These are phyloP conservation scores for Calonectris borealis DNA, from an alignment of 2,113 vertebrate genomes.

Conservation along the genomic window DNA sequence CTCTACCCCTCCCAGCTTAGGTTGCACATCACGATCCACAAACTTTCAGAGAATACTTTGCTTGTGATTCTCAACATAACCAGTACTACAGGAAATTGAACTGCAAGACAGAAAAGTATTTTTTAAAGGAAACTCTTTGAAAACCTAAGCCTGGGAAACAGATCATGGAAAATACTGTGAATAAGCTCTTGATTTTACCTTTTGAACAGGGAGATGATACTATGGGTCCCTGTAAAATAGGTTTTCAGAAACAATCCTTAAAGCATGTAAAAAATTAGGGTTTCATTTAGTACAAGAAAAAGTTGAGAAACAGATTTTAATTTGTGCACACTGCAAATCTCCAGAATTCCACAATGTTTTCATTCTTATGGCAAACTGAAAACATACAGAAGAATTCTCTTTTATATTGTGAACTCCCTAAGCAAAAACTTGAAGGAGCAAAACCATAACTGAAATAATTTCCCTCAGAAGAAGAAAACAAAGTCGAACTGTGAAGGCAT, in stretches of 20 bases:
- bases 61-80: constrained; percentile 53
- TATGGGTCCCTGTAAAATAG: neutral
- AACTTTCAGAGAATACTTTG: constrained; percentile 26
- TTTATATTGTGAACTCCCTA: neutral
- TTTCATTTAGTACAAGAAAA: neutral
- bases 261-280: neutral
- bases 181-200: constrained; percentile 61
- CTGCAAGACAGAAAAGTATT: constrained; percentile 59
- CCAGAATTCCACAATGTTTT: neutral
- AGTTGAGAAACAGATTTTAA: neutral
- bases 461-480: neutral
- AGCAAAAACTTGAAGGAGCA: neutral
- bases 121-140: constrained; percentile 61
- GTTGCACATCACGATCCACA: constrained; percentile 40
- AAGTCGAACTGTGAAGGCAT: neutral
- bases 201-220: constrained; percentile 42
- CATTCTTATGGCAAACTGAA: neutral
- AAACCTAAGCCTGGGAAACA: constrained; percentile 65
- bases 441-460: neutral
- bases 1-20: constrained; percentile 50
- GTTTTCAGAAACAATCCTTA: constrained; percentile 42
- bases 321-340: neutral
- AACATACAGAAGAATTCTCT: neutral
- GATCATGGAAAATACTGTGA: constrained; percentile 66
- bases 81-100: constrained; percentile 72